phyloP scores from a whole-genome alignment of 30 jellyfish, hydroid and myxozoan genomes.

The Hydractinia echinata region DNA sequence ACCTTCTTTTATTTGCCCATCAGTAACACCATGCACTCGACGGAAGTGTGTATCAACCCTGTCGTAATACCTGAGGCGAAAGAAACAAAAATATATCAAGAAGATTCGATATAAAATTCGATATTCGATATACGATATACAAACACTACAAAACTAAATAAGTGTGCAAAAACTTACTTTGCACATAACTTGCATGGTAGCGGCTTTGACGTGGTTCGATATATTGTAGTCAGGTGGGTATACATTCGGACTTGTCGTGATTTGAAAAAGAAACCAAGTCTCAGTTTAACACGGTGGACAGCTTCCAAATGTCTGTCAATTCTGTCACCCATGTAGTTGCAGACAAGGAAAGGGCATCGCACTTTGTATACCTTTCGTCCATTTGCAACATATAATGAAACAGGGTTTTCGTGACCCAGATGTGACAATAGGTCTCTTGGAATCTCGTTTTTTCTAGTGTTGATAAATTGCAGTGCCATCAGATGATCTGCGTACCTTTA shows the following conservation, averaged over 20 bases:
- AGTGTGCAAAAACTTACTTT: background rate
- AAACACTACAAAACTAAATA: no score
- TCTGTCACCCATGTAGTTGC: conserved; percentile 2
- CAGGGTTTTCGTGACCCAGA: background rate
- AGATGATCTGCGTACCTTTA: background rate
- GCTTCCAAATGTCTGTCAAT: conserved; percentile 2
- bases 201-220: background rate
- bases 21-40: conserved; percentile 2
- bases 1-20: background rate
- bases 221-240: background rate
- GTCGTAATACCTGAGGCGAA: background rate
- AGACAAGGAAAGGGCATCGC: conserved; percentile 6
- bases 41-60: background rate
- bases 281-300: background rate
- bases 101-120: no score
- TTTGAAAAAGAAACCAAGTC: background rate
- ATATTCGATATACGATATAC: no score
- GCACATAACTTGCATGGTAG: conserved; percentile 9
- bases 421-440: background rate
- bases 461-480: background rate
- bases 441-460: background rate
- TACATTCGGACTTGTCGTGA: conserved; percentile 4
- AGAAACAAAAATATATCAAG: background rate
- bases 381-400: background rate
- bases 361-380: conserved; percentile 9